Base-by-base conservation (phyloP, 2,797 vertebrate genomes). In the Crax fasciolata region DNA sequence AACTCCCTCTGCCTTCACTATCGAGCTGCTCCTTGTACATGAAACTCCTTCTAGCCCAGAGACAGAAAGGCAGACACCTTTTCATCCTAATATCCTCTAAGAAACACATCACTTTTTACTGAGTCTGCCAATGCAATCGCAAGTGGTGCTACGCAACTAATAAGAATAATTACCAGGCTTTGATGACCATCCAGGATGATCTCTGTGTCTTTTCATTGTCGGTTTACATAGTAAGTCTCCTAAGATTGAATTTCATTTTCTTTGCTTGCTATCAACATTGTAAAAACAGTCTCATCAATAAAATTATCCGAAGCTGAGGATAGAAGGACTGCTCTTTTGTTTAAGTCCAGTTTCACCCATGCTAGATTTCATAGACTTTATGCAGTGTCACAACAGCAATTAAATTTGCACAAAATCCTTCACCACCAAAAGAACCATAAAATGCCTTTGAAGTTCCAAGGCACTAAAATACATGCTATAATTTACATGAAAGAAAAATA, bases 131-230 rank as follows among this genome's bases (percentile, higher is more conserved):
- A 27, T 81, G 80, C 84, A 89, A 75, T 82, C 87, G 86, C 76
- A 88, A 96, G 90, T 89, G 27, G 70, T 85, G 57, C 88, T 93
- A 62, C 63, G 76, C 83, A 95, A 91, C 70, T 43, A 75, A 63
- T 89, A 94, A 90, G 94, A 96, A 84, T 74, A 91, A 87, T 94
- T 93, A 85, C 70, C 25, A 19, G 77, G 85, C 84, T 96, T 92
- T 96, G 84, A 96, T 95, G 89, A 90, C 83, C 39, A 80, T 84
- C 67, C 84, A 83, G 51, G 39, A 28, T 0, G 18, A 5, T 6
- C 95, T 92, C 94, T 76, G 78, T 48, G 38, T 58, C 74, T 67
- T 94, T 93, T 94, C 61, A 61, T 79, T 90, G 83, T 51, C 35
- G 30, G 10, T 63, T 81, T 80, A 58, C 49, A n/a, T 19, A 23